Conservation (phyloP, 2,888 invertebrate genomes). For the Leptura quadrifasciata region DNA sequence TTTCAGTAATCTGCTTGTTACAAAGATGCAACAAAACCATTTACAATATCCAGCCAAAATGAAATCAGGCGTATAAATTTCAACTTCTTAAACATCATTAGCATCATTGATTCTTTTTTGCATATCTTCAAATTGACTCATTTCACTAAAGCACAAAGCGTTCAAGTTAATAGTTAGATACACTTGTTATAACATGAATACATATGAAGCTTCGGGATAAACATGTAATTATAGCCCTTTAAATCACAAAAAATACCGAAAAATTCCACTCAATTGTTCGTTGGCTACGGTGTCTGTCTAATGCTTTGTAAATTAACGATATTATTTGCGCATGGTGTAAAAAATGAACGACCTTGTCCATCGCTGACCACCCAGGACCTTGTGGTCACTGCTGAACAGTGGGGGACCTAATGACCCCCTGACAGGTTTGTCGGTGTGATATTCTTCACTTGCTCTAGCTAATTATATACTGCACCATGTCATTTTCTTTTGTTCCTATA, state of each 20-base stretch:
- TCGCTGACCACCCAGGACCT: conserved; percentile 57
- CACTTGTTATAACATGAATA: conserved; percentile 58
- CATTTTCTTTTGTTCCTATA: conserved; percentile 59
- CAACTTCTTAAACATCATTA: conserved; percentile 40
- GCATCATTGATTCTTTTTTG: conserved; percentile 31
- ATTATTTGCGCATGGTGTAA: conserved; percentile 35
- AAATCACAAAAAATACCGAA: conserved; percentile 33
- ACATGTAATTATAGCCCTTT: conserved; percentile 35
- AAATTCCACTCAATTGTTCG: conserved; percentile 30
- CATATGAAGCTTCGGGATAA: conserved; percentile 36
- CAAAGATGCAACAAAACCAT: conserved; percentile 26
- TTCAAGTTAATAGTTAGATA: conserved; percentile 54
- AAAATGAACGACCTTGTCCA: conserved; percentile 52
- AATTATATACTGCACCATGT: conserved; percentile 60
- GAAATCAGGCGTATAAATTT: conserved; percentile 56
- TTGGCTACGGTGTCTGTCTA: conserved; percentile 38
- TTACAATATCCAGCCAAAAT: conserved; percentile 27
- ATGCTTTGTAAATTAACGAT: conserved; percentile 36
- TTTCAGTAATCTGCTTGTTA: conserved; percentile 32
- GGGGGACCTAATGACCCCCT: conserved; percentile 42
- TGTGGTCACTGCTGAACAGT: conserved; percentile 55
- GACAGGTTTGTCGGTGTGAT: conserved; percentile 54
- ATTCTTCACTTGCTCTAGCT: conserved; percentile 60
- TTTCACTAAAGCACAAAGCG: conserved; percentile 54
- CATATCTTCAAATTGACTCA: conserved; percentile 58